Conservation (phyloP, 2,113 vertebrate species). For the Sinocyclocheilus maitianheensis region DNA sequence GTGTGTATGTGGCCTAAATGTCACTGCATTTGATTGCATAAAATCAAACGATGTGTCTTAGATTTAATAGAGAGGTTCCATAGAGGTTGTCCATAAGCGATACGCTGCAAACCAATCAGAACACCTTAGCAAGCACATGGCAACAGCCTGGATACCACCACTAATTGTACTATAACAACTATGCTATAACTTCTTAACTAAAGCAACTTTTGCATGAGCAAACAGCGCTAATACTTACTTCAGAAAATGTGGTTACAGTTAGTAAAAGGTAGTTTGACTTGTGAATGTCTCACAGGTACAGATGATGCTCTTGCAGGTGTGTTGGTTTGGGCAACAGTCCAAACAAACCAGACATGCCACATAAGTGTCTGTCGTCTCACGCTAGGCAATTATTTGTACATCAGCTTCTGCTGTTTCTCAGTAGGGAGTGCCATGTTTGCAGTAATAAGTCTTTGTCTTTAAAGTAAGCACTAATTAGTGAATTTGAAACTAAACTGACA, state of each 20-base stretch:
- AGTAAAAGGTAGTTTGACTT: background rate
- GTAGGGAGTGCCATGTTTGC: constrained; percentile 2
- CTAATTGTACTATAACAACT: too few species aligned
- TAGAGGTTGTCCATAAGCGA: too few species aligned
- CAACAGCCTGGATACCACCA: background rate
- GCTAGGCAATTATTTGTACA: background rate
- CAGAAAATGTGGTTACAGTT: background rate
- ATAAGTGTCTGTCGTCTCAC: background rate
- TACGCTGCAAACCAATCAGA: background rate
- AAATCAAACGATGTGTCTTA: background rate
- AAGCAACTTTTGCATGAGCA: too few species aligned
- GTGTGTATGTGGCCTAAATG: background rate
- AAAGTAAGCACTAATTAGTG: background rate
- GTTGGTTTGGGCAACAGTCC: background rate
- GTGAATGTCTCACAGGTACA: background rate
- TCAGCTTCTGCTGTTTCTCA: background rate
- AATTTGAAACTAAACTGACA: background rate
- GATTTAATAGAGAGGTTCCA: background rate
- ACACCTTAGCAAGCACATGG: background rate
- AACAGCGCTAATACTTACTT: background rate
- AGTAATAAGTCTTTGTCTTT: background rate
- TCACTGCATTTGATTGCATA: too few species aligned
- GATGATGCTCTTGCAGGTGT: background rate
- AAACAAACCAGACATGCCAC: background rate
- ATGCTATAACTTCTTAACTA: background rate